phyloP scores from a whole-genome alignment of 2,113 vertebrate genomes.

The Vidua macroura region DNA sequence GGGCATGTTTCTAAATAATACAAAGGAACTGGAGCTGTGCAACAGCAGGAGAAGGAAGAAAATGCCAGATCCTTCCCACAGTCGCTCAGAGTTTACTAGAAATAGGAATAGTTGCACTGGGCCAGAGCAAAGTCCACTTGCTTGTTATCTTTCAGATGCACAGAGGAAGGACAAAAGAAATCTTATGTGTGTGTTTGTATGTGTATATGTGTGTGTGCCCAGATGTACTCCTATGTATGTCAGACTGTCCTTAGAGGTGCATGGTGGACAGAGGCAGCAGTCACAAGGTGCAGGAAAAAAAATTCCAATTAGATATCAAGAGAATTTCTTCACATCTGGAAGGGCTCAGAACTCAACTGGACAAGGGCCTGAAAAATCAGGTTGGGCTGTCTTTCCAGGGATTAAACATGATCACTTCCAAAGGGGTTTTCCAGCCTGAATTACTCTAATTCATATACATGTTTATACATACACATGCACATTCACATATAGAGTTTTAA shows the following conservation, averaged over 20 bases:
- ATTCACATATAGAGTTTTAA: background rate
- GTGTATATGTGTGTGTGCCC: background rate
- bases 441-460: background rate
- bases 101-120: background rate
- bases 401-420: background rate
- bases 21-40: background rate
- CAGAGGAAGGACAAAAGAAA: background rate
- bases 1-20: background rate
- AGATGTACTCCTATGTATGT: rapidly evolving
- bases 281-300: background rate
- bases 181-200: background rate
- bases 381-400: background rate
- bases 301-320: background rate
- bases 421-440: background rate
- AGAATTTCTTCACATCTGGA: background rate
- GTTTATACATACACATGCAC: background rate
- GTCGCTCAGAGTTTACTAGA: background rate
- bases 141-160: background rate
- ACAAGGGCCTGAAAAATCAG: background rate
- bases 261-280: background rate
- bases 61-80: background rate
- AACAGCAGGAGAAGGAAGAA: background rate
- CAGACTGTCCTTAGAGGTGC: background rate
- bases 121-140: background rate
- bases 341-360: background rate